phyloP scores from a whole-genome alignment of 2,888 invertebrate species.

The Agelastica alni region DNA sequence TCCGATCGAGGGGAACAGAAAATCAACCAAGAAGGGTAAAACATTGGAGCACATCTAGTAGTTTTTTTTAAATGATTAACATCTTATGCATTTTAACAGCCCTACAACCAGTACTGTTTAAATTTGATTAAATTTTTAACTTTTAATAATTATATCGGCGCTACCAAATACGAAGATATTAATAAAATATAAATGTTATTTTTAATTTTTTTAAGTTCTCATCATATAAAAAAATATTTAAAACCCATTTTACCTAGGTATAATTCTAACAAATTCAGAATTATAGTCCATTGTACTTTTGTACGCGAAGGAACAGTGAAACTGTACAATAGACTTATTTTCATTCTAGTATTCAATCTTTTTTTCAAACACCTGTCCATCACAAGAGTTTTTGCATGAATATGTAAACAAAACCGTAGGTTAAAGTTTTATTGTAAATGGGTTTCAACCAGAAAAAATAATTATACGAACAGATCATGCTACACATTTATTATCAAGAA shows the following conservation, averaged over 20 bases:
- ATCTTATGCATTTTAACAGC: too few species aligned
- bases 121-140: too few species aligned
- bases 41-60: too few species aligned
- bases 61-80: too few species aligned
- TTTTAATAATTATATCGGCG: neutral
- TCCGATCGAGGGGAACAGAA: constrained; percentile 30
- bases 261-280: neutral
- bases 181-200: too few species aligned
- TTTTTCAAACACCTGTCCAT: constrained; percentile 2
- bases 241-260: too few species aligned
- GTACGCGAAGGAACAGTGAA: neutral
- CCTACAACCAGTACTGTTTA: too few species aligned
- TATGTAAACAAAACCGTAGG: constrained; percentile 7
- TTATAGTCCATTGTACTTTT: constrained; percentile 9
- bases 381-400: neutral
- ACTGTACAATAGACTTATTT: constrained; percentile 3
- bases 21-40: constrained; percentile 26
- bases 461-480: neutral
- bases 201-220: too few species aligned
- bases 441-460: too few species aligned
- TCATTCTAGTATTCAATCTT: neutral
- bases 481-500: constrained; percentile 8
- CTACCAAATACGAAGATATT: too few species aligned
- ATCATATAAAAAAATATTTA: too few species aligned
- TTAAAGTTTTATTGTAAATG: too few species aligned